Base-by-base conservation (phyloP, 2,888 invertebrate species). In the Malachius bipustulatus region DNA sequence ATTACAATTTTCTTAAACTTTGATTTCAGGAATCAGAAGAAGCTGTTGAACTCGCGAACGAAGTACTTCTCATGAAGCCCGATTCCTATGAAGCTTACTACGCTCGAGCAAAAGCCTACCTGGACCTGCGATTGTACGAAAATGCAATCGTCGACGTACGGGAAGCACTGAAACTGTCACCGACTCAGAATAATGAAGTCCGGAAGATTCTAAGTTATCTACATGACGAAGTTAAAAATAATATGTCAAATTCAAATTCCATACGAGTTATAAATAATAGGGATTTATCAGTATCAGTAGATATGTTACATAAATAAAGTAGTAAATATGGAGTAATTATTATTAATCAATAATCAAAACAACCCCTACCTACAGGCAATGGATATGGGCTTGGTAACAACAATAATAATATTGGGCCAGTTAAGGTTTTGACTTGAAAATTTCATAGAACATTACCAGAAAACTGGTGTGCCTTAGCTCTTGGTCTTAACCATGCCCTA, bases 31-130 rank as follows among this genome's bases (percentile, higher is more conserved):
- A 87, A 70, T 75, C 76, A 54, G 73, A 77, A 44, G 85, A 83
- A 63, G 90, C 93, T 1, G 73, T 90, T 49, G 88, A 90, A 55
- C 68, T 91, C 46, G 90, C 93, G 4, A 79, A 83, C 19, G 80
- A 88, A 56, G 91, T 89, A 0, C 73, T 91, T 19, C 75, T 76
- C 31, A 69, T 88, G 40, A 83, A 85, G 45, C 82, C 88, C 2
- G 78, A 82, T 55, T 90, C 89, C 2, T 93, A 87, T 56, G 93
- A 93, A 64, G 91, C 91, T 3, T 89, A 79, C 49, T 93, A 91
- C 61, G 90, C 91, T 3, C 72, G 90, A 57, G 82, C 91, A 0
- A 79, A 91, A 54, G 91, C 90, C 4, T 77, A 80, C 41, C 69
- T 89, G 42, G 88, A 90, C 37, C 67, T 79, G 34, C 75, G 76